Evolutionary conservation across 2,888 invertebrate genomes (phyloP).

Genomic region (Agrochola lychnidis): DNA sequence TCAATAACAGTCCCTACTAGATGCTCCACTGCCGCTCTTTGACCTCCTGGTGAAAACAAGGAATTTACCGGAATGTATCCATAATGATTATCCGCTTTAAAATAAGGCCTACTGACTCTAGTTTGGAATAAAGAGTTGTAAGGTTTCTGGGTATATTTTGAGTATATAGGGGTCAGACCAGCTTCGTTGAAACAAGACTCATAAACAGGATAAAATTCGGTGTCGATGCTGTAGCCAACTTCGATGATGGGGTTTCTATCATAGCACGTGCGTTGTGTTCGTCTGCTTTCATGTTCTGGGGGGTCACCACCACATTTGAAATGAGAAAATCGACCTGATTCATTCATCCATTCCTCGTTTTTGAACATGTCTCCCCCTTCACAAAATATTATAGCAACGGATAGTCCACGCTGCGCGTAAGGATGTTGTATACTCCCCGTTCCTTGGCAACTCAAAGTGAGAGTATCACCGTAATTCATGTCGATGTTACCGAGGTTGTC

Average conservation of each 20-base stretch:
- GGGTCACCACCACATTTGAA: conserved; percentile 75
- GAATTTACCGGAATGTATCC: conserved; percentile 75
- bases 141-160: conserved; percentile 84
- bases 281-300: conserved; percentile 76
- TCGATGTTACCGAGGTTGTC: conserved; percentile 79
- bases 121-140: conserved; percentile 85
- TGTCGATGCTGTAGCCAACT: conserved; percentile 81
- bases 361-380: conserved; percentile 78
- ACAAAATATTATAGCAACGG: conserved; percentile 78
- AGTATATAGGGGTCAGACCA: conserved; percentile 77
- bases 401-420: conserved; percentile 63
- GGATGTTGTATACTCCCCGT: conserved; percentile 76
- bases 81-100: conserved; percentile 77
- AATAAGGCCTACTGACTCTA: conserved; percentile 81
- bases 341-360: conserved; percentile 80
- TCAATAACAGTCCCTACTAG: conserved; percentile 76
- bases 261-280: conserved; percentile 80
- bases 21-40: conserved; percentile 75
- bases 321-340: conserved; percentile 73
- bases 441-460: conserved; percentile 82
- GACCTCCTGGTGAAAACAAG: conserved; percentile 80
- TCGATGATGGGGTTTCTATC: conserved; percentile 77
- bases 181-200: conserved; percentile 84
- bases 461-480: conserved; percentile 76
- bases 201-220: conserved; percentile 80